Conservation (phyloP, 1,140 invertebrate species). For the Euura lappo region DNA sequence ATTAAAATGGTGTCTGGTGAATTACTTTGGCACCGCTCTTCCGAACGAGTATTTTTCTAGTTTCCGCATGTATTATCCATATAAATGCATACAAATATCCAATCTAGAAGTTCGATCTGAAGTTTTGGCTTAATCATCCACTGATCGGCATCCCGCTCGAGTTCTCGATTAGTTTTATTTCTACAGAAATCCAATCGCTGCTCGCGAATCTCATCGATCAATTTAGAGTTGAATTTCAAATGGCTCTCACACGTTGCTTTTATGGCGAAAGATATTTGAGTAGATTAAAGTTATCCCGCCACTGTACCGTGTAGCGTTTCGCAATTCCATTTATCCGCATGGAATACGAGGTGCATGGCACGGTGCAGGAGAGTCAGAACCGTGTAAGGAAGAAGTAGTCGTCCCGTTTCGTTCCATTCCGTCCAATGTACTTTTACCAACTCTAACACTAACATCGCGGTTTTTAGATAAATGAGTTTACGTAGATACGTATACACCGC, state of each 20-base stretch:
- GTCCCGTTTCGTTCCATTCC: slow-evolving; percentile 10
- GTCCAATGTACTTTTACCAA: slow-evolving; percentile 22
- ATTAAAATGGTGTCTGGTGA: slow-evolving; percentile 50
- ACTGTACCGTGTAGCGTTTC: not conserved
- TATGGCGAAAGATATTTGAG: not conserved
- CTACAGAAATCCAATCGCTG: no score
- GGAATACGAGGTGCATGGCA: slow-evolving; percentile 23
- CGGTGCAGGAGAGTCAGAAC: not conserved
- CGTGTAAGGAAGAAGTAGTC: slow-evolving; percentile 17
- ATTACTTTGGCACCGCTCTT: slow-evolving; percentile 26
- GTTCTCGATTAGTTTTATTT: no score
- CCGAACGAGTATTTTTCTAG: not conserved
- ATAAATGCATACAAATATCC: no score
- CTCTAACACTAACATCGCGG: not conserved
- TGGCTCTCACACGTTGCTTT: not conserved
- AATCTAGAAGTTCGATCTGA: no score
- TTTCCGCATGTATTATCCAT: no score
- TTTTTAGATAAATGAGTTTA: no score
- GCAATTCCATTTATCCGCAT: slow-evolving; percentile 28
- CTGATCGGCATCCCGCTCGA: no score
- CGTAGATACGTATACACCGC: no score
- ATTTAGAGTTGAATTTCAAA: not conserved
- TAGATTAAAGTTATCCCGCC: slow-evolving; percentile 17
- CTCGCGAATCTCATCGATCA: not conserved
- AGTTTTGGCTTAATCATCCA: no score